Evolutionary conservation across 2,888 invertebrate genomes (phyloP), one percentile per base, ranked within the genome.

Genomic region (Dynastes hyllus): DNA sequence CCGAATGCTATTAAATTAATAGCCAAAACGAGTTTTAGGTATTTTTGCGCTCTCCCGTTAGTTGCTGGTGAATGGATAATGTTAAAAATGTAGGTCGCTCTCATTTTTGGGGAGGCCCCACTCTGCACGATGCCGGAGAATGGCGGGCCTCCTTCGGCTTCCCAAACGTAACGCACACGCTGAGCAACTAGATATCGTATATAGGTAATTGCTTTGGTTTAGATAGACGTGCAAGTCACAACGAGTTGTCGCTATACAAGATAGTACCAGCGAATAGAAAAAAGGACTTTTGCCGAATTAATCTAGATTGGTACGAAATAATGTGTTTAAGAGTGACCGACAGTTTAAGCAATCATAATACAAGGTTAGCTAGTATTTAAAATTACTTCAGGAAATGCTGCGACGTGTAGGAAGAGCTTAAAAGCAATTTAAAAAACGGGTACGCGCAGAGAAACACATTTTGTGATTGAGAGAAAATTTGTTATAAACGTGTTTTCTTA

Each of bases 21-120:
- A 80, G 81, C 81, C 80, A 80, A 83, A 83, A 83, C 82, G 81
- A 80, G 81, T 83, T 82, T 82, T 83, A 81, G 79, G 81, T 80
- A 82, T 82, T 82, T 82, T 82, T 81, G 82, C 83, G 82, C 82
- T 83, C 82, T 83, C 83, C 82, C 83, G 82, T 82, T 82, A 83
- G 79, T 76, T 79, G 37, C 29, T 69, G 81, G 83, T 83, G 83
- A 83, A 83, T 81, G 83, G 83, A 81, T 76, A 80, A 81, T 83
- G 80, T 81, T 80, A 81, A 82, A 82, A 82, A 83, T 83, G 79
- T 83, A 83, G 83, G 83, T 81, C 83, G 80, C 78, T 83, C 81
- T 80, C 80, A 78, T 81, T 82, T 82, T 80, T 77, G 73, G 73
- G 73, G 58, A 58, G 73, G 40, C 73, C 73, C 73, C 73, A 73